phyloP scores from a whole-genome alignment of 2,113 vertebrate species.

The Rhinogobius similis region DNA sequence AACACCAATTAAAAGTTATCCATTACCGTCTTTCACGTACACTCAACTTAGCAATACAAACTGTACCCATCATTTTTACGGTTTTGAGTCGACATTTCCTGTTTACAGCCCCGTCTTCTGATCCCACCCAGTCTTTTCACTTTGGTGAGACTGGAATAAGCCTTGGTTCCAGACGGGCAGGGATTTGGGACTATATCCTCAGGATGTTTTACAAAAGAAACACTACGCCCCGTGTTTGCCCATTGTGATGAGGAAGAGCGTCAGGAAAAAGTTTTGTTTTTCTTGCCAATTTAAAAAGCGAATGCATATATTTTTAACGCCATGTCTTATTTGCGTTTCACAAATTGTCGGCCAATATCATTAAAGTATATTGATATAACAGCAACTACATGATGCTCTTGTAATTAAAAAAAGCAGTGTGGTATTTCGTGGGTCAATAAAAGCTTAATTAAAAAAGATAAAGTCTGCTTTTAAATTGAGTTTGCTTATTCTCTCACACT shows the following conservation, averaged over 20 bases:
- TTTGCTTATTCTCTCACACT: too few relatives aligned
- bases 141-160: conserved; percentile 49
- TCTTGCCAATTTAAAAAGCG: neutral
- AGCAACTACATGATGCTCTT: neutral
- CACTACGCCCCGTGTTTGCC: conserved; percentile 17
- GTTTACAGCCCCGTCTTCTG: conserved; percentile 64
- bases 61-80: neutral
- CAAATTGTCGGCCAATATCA: too few relatives aligned
- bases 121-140: conserved; percentile 67
- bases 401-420: neutral
- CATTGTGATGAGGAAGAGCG: conserved; percentile 45
- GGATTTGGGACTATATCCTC: conserved; percentile 70
- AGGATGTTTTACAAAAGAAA: conserved; percentile 75
- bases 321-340: neutral
- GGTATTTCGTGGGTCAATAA: neutral
- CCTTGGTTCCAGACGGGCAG: conserved; percentile 38
- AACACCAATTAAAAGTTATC: too few relatives aligned
- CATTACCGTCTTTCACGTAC: too few relatives aligned
- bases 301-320: too few relatives aligned
- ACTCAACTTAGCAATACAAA: neutral
- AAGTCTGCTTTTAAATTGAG: too few relatives aligned
- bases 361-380: neutral
- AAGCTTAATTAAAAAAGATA: neutral
- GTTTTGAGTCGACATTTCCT: conserved; percentile 65
- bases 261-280: conserved; percentile 18